Conservation (phyloP, 2,888 invertebrate species). For the Venusia cambrica region DNA sequence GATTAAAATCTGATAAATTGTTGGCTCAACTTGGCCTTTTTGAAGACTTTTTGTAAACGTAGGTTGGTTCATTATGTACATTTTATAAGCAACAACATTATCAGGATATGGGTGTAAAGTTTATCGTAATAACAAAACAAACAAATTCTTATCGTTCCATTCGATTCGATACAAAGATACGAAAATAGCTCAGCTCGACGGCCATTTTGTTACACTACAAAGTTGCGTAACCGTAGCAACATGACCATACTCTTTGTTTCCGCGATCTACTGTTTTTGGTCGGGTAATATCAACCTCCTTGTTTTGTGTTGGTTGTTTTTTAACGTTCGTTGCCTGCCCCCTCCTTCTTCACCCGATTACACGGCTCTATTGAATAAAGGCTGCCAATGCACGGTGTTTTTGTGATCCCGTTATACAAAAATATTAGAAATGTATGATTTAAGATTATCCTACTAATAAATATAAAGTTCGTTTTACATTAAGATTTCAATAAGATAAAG, state of each 20-base stretch:
- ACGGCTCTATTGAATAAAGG: constrained; percentile 41
- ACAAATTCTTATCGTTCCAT: constrained; percentile 38
- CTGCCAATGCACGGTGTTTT: constrained; percentile 32
- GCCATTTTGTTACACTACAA: constrained; percentile 28
- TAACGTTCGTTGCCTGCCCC: no score
- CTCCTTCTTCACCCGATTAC: constrained; percentile 54
- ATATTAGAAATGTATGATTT: constrained; percentile 2
- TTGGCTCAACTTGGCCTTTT: no score
- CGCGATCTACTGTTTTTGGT: constrained; percentile 40
- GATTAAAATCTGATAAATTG: no score
- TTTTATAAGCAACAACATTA: no score
- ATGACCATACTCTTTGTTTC: constrained; percentile 51
- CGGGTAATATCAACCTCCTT: constrained; percentile 61
- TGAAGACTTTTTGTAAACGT: no score
- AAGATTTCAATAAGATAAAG: no score
- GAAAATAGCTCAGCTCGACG: constrained; percentile 37
- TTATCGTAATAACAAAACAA: constrained; percentile 47
- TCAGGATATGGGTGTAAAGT: no score
- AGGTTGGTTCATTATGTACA: no score
- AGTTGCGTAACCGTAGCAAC: constrained; percentile 32
- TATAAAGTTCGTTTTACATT: no score
- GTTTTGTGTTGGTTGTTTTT: constrained; percentile 65
- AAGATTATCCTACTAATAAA: neutral
- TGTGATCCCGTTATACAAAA: constrained; percentile 14
- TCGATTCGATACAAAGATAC: no score